Evolutionary conservation across 2,888 invertebrate species (phyloP), one percentile per base, ranked within the genome.

Genomic region (Augiades crinisus): DNA sequence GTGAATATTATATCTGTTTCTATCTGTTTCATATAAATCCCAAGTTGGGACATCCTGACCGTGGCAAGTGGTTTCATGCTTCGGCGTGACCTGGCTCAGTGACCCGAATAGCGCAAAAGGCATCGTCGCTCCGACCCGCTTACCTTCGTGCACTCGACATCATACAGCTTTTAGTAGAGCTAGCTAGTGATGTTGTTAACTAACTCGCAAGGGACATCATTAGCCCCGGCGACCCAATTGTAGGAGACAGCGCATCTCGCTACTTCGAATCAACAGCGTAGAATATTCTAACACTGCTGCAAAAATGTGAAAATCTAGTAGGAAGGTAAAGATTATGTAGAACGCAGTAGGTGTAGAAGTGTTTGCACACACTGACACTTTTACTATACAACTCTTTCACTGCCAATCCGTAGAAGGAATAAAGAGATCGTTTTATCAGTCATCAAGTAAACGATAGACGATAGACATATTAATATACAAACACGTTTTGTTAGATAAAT

Each of bases 91-190:
- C 79, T 72, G 73, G 62, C 76, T 78, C 66, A 71, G 67, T 85
- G 81, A 84, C 87, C 84, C 65, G 77, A 72, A 73, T 84, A 62
- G 47, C 54, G 38, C 44, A 22, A 34, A 41, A 54, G 58, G 56
- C 46, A 44, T 46, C 49, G 53, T 31, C 51, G 50, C 45, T 50
- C 46, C 51, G 54, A 57, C 53, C 55, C 24, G 45, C 58, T 59
- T 47, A 46, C 49, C 52, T 30, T 27, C 34, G 40, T 40, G 14
- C 14, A 31, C 31, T 40, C 31, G 10, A 43, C 41, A 49, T 49
- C 49, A 40, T 12, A 22, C 41, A 22, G 41, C 49, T 36, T 49
- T 38, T 31, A 47, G 16, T 17, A 41, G 33, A 33, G 19, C 27
- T 14, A 36, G 31, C 19, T 14, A 14, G 36, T 27, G 36, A 13